These are phyloP conservation scores for Euleptes europaea DNA, from an alignment of 2,113 vertebrate species.

Conservation along the genomic window DNA sequence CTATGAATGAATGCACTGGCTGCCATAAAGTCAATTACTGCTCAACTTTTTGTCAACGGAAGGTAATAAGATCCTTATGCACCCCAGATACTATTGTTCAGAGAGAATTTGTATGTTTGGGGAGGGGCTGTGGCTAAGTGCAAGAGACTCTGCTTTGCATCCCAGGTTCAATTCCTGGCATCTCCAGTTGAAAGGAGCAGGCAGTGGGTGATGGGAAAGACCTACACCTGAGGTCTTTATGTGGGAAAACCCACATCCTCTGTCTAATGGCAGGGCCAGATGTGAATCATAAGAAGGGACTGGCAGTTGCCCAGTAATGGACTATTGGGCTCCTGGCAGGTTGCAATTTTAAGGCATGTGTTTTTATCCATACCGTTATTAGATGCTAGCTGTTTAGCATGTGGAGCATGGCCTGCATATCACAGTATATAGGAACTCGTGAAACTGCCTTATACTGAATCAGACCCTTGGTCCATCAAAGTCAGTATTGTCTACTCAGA, in stretches of 20 bases:
- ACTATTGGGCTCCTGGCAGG: not conserved
- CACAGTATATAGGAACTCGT: too few species aligned
- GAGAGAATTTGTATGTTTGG: too few species aligned
- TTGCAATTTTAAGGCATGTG: not conserved
- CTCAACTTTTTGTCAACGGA: constrained; percentile 95
- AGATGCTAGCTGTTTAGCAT: not conserved
- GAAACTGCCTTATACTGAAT: too few species aligned
- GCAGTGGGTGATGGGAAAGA: too few species aligned
- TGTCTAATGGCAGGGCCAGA: not conserved
- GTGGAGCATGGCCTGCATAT: not conserved
- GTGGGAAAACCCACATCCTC: too few species aligned
- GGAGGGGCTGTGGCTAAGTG: too few species aligned
- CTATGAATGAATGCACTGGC: constrained; percentile 91
- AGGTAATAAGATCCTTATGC: constrained; percentile 73
- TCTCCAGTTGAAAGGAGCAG: too few species aligned
- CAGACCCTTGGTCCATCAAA: too few species aligned
- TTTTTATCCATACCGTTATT: not conserved
- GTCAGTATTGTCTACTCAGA: too few species aligned
- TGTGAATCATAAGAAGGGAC: not conserved
- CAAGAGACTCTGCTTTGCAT: too few species aligned
- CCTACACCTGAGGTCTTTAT: too few species aligned
- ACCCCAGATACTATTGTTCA: not conserved
- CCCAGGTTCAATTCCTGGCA: too few species aligned
- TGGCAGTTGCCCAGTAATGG: not conserved
- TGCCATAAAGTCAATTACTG: constrained; percentile 99